Conservation (phyloP, 2,797 vertebrate species). For the Lithobates pipiens region DNA sequence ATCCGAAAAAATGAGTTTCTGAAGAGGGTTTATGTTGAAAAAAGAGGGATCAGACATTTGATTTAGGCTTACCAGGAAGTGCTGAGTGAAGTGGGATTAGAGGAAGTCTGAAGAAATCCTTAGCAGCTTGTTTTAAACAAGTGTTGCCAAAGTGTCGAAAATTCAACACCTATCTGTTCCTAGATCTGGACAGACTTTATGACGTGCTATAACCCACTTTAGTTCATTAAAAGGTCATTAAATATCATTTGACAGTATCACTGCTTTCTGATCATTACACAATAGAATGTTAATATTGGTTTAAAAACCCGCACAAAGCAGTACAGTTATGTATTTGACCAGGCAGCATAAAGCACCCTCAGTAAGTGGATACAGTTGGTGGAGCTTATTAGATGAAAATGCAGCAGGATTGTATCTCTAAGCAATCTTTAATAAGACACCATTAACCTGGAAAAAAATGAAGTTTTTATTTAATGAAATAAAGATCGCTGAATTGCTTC, state of each 20-base stretch:
- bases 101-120: slow-evolving; percentile 49
- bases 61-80: slow-evolving; percentile 52
- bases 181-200: slow-evolving; percentile 53
- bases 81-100: slow-evolving; percentile 54
- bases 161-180: slow-evolving; percentile 53
- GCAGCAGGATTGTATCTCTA: slow-evolving; percentile 42
- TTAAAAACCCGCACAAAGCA: slow-evolving; percentile 46
- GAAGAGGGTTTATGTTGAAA: slow-evolving; percentile 33
- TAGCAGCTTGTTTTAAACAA: slow-evolving; percentile 49
- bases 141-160: slow-evolving; percentile 59
- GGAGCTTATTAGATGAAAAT: slow-evolving; percentile 39
- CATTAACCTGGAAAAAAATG: slow-evolving; percentile 18
- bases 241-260: slow-evolving; percentile 51
- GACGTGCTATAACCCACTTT: slow-evolving; percentile 40
- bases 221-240: slow-evolving; percentile 52
- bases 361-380: slow-evolving; percentile 24
- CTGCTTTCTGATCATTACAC: slow-evolving; percentile 45
- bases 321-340: slow-evolving; percentile 32
- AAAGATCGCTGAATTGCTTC: slow-evolving; percentile 28
- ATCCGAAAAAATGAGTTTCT: slow-evolving; percentile 37
- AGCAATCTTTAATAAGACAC: slow-evolving; percentile 34
- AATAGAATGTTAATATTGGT: slow-evolving; percentile 51
- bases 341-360: slow-evolving; percentile 12
- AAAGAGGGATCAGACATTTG: slow-evolving; percentile 44
- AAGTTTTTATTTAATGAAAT: slow-evolving; percentile 46